Evolutionary conservation across 2,888 invertebrate genomes (phyloP).

Genomic region (Lumbricus terrestris): DNA sequence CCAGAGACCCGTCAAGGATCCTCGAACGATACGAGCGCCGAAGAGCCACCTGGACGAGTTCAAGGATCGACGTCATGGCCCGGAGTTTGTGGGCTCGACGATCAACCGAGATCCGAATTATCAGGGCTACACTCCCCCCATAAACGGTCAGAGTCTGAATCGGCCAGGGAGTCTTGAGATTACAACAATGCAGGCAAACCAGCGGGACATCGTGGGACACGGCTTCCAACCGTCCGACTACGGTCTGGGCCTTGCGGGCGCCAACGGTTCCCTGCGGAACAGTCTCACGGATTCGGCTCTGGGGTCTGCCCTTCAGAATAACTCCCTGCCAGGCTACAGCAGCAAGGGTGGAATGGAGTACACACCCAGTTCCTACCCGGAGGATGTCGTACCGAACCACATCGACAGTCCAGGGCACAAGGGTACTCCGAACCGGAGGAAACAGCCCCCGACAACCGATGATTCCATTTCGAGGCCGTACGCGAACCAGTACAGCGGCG

Average conservation of each 20-base stretch:
- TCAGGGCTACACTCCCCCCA: background rate
- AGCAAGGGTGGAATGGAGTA: background rate
- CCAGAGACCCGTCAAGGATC: slow-evolving; percentile 13
- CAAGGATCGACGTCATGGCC: slow-evolving; percentile 28
- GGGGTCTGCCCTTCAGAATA: background rate
- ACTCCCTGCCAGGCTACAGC: background rate
- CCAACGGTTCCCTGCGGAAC: background rate
- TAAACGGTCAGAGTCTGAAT: background rate
- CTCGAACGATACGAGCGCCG: slow-evolving; percentile 24
- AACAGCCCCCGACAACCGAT: background rate
- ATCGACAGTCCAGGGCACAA: background rate
- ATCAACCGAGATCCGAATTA: background rate
- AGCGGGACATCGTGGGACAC: background rate
- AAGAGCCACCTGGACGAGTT: slow-evolving; percentile 29
- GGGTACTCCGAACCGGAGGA: background rate
- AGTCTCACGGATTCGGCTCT: background rate
- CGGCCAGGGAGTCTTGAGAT: slow-evolving; percentile 20
- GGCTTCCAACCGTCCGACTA: background rate
- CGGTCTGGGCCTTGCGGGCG: background rate
- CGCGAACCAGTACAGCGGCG: background rate
- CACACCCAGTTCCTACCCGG: background rate
- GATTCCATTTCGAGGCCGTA: background rate
- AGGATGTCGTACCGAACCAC: background rate
- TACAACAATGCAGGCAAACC: slow-evolving; percentile 6
- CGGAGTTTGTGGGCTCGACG: slow-evolving; percentile 29